phyloP scores from a whole-genome alignment of 2,888 invertebrate genomes.

The Melieria crassipennis region DNA sequence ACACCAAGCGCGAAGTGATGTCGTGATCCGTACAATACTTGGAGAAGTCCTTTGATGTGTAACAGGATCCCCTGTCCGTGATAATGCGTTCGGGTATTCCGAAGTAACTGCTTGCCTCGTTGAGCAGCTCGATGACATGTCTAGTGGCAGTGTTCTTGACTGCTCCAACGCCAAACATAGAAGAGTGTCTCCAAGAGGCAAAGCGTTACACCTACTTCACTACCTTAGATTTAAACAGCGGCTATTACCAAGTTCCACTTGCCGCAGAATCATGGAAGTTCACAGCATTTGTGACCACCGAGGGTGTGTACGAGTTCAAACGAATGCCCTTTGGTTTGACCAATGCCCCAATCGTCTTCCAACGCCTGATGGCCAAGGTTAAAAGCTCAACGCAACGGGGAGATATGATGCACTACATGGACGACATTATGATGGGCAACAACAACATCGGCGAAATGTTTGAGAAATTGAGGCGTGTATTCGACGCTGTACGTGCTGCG shows the following conservation, averaged over 20 bases:
- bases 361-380: too few species aligned
- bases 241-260: conserved; percentile 34
- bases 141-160: conserved; percentile 1
- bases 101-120: conserved; percentile 35
- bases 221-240: conserved; percentile 32
- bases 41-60: conserved; percentile 43
- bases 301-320: conserved; percentile 37
- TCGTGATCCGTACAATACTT: conserved; percentile 37
- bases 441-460: too few species aligned
- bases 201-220: conserved; percentile 20
- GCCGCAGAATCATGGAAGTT: conserved; percentile 19
- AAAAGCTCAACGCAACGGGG: too few species aligned
- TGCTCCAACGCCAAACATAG: not conserved
- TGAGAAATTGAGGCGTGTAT: too few species aligned
- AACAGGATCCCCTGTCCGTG: conserved; percentile 47
- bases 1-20: conserved; percentile 22
- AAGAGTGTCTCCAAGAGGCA: conserved; percentile 16
- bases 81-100: conserved; percentile 46
- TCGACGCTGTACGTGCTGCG: too few species aligned
- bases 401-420: too few species aligned
- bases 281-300: conserved; percentile 32
- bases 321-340: not conserved
- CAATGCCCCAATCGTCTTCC: too few species aligned
- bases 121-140: conserved; percentile 6
- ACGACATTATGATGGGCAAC: too few species aligned